Base-by-base conservation (phyloP, 2,113 vertebrate genomes). In the Mesitornis unicolor region DNA sequence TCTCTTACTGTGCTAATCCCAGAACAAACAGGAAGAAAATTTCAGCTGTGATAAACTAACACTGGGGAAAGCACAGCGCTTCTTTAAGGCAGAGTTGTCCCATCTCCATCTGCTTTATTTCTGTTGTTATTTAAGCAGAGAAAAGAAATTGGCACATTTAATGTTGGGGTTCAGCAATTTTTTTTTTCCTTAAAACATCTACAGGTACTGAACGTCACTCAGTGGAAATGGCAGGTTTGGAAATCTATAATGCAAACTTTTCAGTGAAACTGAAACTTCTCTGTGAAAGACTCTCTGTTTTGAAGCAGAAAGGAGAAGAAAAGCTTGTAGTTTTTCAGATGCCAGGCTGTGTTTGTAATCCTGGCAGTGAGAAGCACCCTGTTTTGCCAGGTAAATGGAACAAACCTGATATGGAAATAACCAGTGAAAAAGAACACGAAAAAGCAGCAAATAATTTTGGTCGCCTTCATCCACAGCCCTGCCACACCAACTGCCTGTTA, bases 21-120 rank as follows among this genome's bases (percentile, higher is more conserved):
- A 93, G 69, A 93, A 91, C 51, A 90, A 88, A 88, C n/a, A 76
- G 85, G 71, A 95, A 88, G 61, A 79, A 92, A 89, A 94, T 84
- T 75, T 89, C 70, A 92, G 48, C 54, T 67, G 51, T 64, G 69
- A 90, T 33, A 84, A 91, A 84, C 42, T 84, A 80, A 80, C 64
- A 63, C 25, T 24, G 25, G 47, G 81, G 43, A 94, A 92, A 54
- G 50, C 48, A 63, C 33, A 87, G 24, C n/a, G 42, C 18, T 84
- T 93, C 61, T 89, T 86, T 87, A 91, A 77, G 69, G 63, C 59
- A 83, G 36, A 43, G 20, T 57, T 83, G 42, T 90, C 86, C 81
- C 63, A 78, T 65, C 79, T 89, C 89, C 77, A 82, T 60, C 69
- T 87, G 65, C 65, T 85, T 94, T 63, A 81, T 47, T 59, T 89